phyloP scores from a whole-genome alignment of 2,888 invertebrate species.

The Nipponacmea schrenckii region DNA sequence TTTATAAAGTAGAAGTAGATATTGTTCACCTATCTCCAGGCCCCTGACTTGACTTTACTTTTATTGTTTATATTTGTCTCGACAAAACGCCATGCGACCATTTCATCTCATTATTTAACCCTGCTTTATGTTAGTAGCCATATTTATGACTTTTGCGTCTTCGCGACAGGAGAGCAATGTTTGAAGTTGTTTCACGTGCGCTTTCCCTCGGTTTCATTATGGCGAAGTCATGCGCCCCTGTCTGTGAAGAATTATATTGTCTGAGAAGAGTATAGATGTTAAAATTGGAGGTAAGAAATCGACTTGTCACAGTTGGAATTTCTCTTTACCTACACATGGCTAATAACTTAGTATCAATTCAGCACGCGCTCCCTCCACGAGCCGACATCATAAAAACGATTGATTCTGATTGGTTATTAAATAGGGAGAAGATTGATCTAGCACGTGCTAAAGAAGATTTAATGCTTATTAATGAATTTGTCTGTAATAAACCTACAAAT shows the following conservation, averaged over 20 bases:
- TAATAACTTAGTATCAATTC: too few relatives aligned
- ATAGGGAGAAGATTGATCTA: not conserved
- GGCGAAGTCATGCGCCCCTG: not conserved
- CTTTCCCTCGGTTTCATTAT: not conserved
- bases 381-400: not conserved
- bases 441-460: too few relatives aligned
- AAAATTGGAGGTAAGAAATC: too few relatives aligned
- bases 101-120: not conserved
- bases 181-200: conserved; percentile 7
- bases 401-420: conserved; percentile 1
- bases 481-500: too few relatives aligned
- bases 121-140: not conserved
- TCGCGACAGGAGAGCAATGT: not conserved
- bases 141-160: conserved; percentile 7
- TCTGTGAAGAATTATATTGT: not conserved
- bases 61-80: too few relatives aligned
- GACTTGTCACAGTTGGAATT: too few relatives aligned
- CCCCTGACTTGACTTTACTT: not conserved
- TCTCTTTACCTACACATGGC: too few relatives aligned
- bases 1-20: not conserved
- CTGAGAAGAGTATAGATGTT: not conserved
- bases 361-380: conserved; percentile 1
- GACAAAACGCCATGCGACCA: not conserved
- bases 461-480: too few relatives aligned
- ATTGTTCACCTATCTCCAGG: not conserved